Conservation (phyloP, 1,140 invertebrate genomes). For the Drosophila carrolli region DNA sequence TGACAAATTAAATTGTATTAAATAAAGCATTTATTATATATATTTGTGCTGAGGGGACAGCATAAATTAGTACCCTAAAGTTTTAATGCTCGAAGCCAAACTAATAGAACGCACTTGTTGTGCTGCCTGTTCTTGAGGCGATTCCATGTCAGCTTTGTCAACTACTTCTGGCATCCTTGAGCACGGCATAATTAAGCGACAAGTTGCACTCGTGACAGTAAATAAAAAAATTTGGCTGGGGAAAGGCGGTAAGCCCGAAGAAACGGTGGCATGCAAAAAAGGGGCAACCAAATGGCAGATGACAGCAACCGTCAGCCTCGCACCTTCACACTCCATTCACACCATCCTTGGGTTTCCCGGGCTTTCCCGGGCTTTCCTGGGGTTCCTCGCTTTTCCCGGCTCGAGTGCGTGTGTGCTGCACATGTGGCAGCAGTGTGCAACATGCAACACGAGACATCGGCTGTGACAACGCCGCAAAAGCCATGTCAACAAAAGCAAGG, state of each 20-base stretch:
- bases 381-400: background rate
- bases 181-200: conserved; percentile 70
- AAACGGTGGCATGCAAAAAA: conserved; percentile 64
- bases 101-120: background rate
- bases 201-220: conserved; percentile 59
- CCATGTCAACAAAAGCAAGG: conserved; percentile 73
- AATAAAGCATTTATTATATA: no score
- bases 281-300: conserved; percentile 58
- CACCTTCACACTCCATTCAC: conserved; percentile 52
- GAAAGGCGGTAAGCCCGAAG: conserved; percentile 21
- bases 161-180: conserved; percentile 48
- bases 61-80: no score
- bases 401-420: conserved; percentile 8
- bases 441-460: conserved; percentile 74
- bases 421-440: conserved; percentile 43
- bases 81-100: background rate
- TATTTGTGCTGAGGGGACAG: no score
- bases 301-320: conserved; percentile 64
- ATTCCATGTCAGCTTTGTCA: conserved; percentile 50
- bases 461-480: conserved; percentile 75
- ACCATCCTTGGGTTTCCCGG: conserved; percentile 8
- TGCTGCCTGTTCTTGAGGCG: background rate
- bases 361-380: conserved; percentile 5
- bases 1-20: no score
- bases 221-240: conserved; percentile 29